phyloP scores from a whole-genome alignment of 1,140 invertebrate genomes.

The Bradynema listronoti region DNA sequence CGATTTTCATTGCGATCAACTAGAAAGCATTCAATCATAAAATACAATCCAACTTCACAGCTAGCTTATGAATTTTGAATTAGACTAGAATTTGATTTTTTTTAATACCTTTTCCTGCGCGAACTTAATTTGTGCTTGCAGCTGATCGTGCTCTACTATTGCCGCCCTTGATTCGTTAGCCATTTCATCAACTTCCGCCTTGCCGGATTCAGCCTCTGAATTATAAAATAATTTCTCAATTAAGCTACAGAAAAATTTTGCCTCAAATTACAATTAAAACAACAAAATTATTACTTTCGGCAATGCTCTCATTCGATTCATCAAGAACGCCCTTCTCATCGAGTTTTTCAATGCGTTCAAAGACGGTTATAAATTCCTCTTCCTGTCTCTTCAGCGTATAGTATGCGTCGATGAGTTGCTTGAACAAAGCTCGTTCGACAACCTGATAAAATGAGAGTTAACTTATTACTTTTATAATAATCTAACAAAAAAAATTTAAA shows the following conservation, averaged over 20 bases:
- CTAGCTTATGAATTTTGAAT: no score
- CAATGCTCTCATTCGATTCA: background rate
- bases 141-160: background rate
- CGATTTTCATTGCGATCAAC: no score
- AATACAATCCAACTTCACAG: no score
- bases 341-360: constrained; percentile 11
- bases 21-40: no score
- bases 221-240: no score
- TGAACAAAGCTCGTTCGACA: constrained; percentile 11
- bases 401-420: constrained; percentile 21
- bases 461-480: background rate
- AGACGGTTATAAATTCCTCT: constrained; percentile 19
- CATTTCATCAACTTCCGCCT: constrained; percentile 13
- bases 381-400: constrained; percentile 22
- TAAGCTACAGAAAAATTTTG: no score
- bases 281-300: background rate
- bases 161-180: background rate
- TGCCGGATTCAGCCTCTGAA: background rate
- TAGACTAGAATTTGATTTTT: no score
- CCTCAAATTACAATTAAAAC: no score
- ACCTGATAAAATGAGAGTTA: background rate
- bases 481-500: constrained; percentile 7
- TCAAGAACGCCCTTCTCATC: background rate
- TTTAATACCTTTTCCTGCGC: constrained; percentile 15
- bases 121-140: background rate